Evolutionary conservation across 2,888 invertebrate species (phyloP).

Genomic region (Pocota personata): DNA sequence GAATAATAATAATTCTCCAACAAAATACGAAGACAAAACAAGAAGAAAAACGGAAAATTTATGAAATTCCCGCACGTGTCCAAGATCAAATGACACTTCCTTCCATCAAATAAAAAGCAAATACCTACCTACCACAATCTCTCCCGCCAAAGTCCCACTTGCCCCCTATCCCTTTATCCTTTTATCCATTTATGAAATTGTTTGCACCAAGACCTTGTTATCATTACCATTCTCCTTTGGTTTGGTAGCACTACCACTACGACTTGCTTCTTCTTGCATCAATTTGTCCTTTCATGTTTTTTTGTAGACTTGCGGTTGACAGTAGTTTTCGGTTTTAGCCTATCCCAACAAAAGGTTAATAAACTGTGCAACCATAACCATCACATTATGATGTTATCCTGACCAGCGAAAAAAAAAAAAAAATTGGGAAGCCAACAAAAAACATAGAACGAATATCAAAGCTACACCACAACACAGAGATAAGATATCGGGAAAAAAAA

Average conservation of each 20-base stretch:
- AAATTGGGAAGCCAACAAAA: constrained; percentile 14
- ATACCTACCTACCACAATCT: constrained; percentile 32
- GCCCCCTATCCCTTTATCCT: constrained; percentile 18
- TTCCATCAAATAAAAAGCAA: constrained; percentile 38
- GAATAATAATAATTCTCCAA: not conserved
- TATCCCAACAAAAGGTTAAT: constrained; percentile 61
- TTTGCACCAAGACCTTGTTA: constrained; percentile 49
- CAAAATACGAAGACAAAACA: not conserved
- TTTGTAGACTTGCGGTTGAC: constrained; percentile 28
- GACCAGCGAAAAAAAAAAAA: not conserved
- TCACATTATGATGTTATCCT: constrained; percentile 65
- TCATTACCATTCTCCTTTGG: constrained; percentile 29
- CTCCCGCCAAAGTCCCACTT: not conserved
- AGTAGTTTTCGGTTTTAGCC: constrained; percentile 21
- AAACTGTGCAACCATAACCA: constrained; percentile 67
- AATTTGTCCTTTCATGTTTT: constrained; percentile 51
- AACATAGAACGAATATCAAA: constrained; percentile 49
- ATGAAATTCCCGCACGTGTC: constrained; percentile 40
- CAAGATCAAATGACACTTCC: constrained; percentile 42
- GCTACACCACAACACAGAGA: constrained; percentile 34
- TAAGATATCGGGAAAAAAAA: constrained; percentile 25
- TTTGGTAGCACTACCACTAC: not conserved
- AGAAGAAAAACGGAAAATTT: not conserved
- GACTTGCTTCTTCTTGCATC: constrained; percentile 16
- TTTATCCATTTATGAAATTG: constrained; percentile 49